phyloP scores from a whole-genome alignment of 2,888 invertebrate species.

The Harpagoxenus sublaevis region DNA sequence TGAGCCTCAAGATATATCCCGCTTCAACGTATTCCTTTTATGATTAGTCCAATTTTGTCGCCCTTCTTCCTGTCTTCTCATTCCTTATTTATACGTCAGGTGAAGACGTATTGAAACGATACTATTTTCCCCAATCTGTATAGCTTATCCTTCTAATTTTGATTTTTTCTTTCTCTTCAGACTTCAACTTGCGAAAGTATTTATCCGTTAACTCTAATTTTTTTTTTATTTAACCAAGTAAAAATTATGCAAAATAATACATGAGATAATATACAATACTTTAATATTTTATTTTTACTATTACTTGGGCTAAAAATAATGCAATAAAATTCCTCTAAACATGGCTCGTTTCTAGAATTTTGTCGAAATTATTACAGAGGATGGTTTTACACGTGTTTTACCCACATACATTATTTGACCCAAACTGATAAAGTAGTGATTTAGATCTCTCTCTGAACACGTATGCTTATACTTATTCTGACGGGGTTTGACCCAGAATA shows the following conservation, averaged over 20 bases:
- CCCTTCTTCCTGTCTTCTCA: neutral
- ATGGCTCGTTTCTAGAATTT: neutral
- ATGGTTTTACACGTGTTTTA: neutral
- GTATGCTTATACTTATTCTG: neutral
- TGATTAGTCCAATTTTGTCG: neutral
- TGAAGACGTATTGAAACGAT: neutral
- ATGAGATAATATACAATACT: neutral
- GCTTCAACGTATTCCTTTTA: neutral
- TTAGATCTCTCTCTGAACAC: neutral
- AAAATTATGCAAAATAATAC: neutral
- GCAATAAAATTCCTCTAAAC: neutral
- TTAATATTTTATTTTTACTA: neutral
- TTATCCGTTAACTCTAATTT: neutral
- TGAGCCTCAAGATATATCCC: neutral
- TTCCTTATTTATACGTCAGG: neutral
- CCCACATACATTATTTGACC: neutral
- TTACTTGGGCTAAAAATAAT: neutral
- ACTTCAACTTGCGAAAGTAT: neutral
- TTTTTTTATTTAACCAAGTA: neutral
- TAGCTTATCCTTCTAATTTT: slow-evolving; percentile 4
- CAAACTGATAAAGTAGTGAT: neutral
- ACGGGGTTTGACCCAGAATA: neutral
- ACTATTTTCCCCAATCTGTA: neutral
- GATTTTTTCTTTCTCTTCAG: neutral
- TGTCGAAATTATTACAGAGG: neutral